Evolutionary conservation across 2,113 vertebrate species (phyloP).

Genomic region (Heloderma charlesbogerti): DNA sequence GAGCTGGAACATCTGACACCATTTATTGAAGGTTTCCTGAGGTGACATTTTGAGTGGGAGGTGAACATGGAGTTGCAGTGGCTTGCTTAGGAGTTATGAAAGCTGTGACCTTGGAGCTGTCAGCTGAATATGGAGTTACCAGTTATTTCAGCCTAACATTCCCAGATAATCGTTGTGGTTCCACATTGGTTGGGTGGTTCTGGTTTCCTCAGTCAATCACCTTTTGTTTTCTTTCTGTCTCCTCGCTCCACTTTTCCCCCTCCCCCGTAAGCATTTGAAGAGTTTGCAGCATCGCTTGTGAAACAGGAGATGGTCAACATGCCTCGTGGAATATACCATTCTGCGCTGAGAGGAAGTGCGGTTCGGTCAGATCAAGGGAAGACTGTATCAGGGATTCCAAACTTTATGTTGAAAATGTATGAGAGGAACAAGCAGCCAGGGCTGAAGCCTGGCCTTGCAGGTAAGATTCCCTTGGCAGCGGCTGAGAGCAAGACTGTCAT

Average conservation of each 20-base stretch:
- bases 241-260: neutral
- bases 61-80: neutral
- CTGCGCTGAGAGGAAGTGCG: conserved; percentile 82
- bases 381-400: conserved; percentile 86
- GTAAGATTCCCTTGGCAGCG: conserved; percentile 65
- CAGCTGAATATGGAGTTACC: conserved; percentile 36
- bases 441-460: conserved; percentile 92
- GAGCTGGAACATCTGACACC: conserved; percentile 22
- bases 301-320: conserved; percentile 93
- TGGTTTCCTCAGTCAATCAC: neutral
- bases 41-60: conserved; percentile 33
- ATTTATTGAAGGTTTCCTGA: conserved; percentile 36
- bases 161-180: neutral
- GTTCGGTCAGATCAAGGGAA: conserved; percentile 88
- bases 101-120: conserved; percentile 29
- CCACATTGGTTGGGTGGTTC: neutral
- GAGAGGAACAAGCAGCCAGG: conserved; percentile 97
- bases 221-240: conserved; percentile 10
- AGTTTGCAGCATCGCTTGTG: conserved; percentile 88
- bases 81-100: conserved; percentile 9
- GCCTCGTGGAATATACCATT: conserved; percentile 93
- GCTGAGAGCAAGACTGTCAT: neutral
- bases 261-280: conserved; percentile 83
- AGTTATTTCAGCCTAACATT: conserved; percentile 16
- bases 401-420: conserved; percentile 92